phyloP scores from a whole-genome alignment of 1,140 invertebrate species.

The Papilio aristodemus region DNA sequence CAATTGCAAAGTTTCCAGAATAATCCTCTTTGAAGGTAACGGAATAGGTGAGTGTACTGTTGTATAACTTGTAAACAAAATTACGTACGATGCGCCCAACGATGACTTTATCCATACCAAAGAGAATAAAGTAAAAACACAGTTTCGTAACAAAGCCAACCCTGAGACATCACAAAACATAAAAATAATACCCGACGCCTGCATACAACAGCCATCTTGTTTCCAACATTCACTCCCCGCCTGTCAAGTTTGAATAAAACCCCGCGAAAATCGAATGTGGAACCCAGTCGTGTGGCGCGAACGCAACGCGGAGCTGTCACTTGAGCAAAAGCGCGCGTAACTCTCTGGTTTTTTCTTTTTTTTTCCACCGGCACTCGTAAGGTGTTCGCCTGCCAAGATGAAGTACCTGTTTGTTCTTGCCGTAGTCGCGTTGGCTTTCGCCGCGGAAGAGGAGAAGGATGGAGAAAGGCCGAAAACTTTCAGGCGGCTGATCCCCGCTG shows the following conservation, averaged over 20 bases:
- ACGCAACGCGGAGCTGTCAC: conserved; percentile 49
- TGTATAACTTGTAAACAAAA: conserved; percentile 26
- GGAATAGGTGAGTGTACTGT: conserved; percentile 8
- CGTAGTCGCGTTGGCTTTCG: conserved; percentile 80
- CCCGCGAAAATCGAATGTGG: conserved; percentile 41
- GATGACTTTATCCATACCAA: conserved; percentile 26
- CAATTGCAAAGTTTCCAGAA: conserved; percentile 4
- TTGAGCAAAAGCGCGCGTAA: conserved; percentile 47
- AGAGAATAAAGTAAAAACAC: conserved; percentile 36
- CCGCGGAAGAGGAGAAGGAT: conserved; percentile 82
- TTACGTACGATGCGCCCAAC: conserved; percentile 27
- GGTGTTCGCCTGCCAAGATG: conserved; percentile 61
- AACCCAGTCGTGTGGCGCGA: conserved; percentile 58
- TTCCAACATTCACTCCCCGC: conserved; percentile 53
- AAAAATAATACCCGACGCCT: conserved; percentile 39
- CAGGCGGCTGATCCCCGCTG: conserved; percentile 90
- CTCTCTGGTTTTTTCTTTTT: conserved; percentile 50
- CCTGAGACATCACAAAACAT: conserved; percentile 48
- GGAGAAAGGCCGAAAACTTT: conserved; percentile 83
- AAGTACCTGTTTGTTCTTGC: conserved; percentile 78
- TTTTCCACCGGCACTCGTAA: conserved; percentile 59
- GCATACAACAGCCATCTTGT: conserved; percentile 42
- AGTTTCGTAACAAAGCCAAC: conserved; percentile 55
- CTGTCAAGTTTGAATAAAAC: conserved; percentile 50
- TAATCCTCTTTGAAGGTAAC: conserved; percentile 12